A percentile compares a stretch with the other conserved stretches of the same genome.
Evolutionary conservation across 2,797 vertebrate genomes (phyloP).

Genomic region (Helostoma temminkii): DNA sequence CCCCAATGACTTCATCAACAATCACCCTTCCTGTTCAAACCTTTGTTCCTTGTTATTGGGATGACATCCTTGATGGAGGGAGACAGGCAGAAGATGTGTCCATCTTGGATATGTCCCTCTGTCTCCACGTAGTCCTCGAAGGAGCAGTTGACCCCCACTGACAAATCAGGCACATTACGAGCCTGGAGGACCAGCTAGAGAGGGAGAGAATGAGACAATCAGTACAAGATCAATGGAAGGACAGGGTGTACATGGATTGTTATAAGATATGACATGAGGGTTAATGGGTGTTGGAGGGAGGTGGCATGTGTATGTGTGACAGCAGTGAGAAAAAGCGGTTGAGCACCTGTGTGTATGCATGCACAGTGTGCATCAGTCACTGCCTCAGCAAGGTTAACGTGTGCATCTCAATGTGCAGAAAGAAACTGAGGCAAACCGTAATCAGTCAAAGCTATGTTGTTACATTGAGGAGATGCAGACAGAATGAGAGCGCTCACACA

Average conservation of each 20-base stretch:
- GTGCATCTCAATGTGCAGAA: constrained; percentile 54
- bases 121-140: constrained; percentile 97
- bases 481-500: constrained; percentile 31
- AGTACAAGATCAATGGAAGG: constrained; percentile 79
- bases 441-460: constrained; percentile 50
- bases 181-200: constrained; percentile 93
- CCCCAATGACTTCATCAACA: constrained; percentile 40
- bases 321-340: constrained; percentile 38
- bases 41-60: constrained; percentile 94
- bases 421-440: constrained; percentile 42
- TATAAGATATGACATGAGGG: constrained; percentile 80
- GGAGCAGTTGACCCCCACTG: constrained; percentile 94
- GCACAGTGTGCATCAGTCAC: constrained; percentile 49
- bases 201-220: constrained; percentile 38
- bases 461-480: constrained; percentile 42
- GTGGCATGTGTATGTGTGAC: constrained; percentile 33
- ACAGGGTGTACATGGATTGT: constrained; percentile 79
- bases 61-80: constrained; percentile 91
- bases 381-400: constrained; percentile 71
- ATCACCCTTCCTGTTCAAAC: constrained; percentile 74
- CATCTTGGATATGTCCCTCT: constrained; percentile 90
- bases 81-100: constrained; percentile 92
- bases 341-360: constrained; percentile 14
- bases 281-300: constrained; percentile 67
- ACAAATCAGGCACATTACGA: constrained; percentile 94